A percentile compares a stretch with the other conserved stretches of the same genome.
Conservation (phyloP, 2,113 vertebrate genomes). For the Pelmatolapia mariae region DNA sequence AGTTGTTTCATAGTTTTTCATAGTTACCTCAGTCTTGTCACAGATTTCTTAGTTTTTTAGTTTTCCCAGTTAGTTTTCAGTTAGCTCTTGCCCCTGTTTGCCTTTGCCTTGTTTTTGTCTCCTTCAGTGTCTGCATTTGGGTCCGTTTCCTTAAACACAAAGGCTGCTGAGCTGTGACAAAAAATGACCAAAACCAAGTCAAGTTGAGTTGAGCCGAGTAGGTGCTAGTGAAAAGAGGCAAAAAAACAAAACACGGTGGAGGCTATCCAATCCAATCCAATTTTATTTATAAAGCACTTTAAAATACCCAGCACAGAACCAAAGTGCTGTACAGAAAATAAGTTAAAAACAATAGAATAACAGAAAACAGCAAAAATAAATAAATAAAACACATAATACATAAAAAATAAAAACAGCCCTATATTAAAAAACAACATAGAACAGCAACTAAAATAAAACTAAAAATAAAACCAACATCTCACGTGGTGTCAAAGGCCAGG, state of each 20-base stretch:
- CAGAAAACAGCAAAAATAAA: not conserved
- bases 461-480: rapidly evolving
- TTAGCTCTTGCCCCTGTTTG: not conserved
- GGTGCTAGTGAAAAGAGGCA: rapidly evolving
- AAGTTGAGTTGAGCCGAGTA: rapidly evolving
- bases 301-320: not conserved
- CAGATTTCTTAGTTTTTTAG: not conserved
- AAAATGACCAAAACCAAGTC: not conserved
- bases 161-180: not conserved
- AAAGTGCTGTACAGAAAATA: not conserved
- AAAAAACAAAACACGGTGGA: not conserved
- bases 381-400: not conserved
- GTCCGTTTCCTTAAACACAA: not conserved
- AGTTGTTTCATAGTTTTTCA: not conserved
- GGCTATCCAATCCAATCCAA: not conserved
- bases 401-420: not conserved
- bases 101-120: not conserved
- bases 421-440: not conserved
- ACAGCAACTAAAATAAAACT: rapidly evolving
- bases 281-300: not conserved
- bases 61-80: not conserved
- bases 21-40: not conserved
- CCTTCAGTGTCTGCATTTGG: not conserved
- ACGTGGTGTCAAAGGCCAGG: not conserved
- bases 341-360: rapidly evolving